Evolutionary conservation across 2,113 vertebrate genomes (phyloP), one percentile per base, ranked within the genome.

Genomic region (Dissostichus mawsoni): DNA sequence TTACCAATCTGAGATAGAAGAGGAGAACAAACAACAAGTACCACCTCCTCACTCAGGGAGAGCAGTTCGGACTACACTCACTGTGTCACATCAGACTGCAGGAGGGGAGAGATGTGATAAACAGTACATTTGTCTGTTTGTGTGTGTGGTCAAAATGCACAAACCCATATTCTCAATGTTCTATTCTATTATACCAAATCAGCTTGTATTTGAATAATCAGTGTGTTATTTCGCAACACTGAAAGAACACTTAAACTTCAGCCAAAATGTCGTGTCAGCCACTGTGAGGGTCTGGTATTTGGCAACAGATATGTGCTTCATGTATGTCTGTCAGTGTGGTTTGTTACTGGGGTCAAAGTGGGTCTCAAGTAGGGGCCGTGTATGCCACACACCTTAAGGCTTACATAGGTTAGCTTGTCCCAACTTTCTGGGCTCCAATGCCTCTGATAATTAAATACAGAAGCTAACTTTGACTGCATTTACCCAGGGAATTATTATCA

Each of bases 1-100:
- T 92, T 92, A 93, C 90, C 84, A 89, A 85, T 90, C 86, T 82
- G 55, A 90, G 87, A 90, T 81, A 74, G 90, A 85, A 66, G 80
- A 69, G 80, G 83, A 86, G 85, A 85, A 88, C 90, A 91, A 93
- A 91, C 90, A 93, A 59, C 66, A 48, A 86, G 81, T 86, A 88
- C 61, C 61, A 74, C 80, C 72, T 82, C 76, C 70, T 85, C 75
- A 80, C 80, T 75, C 73, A 62, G 65, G 36, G 53, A 82, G 81
- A 85, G 68, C 57, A 78, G 85, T 84, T 65, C 5, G 5, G 48
- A 85, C 84, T 82, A 25, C 16, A 87, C 83, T 87, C 66, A 47
- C 62, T 57, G 33, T 80, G 85, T 80, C 81, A 61, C 72, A 68
- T 79, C 69, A 69, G 67, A 62, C 56, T 23, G 78, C 1, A 50